Base-by-base conservation (phyloP, 2,113 vertebrate genomes). In the Ornithorhynchus anatinus region DNA sequence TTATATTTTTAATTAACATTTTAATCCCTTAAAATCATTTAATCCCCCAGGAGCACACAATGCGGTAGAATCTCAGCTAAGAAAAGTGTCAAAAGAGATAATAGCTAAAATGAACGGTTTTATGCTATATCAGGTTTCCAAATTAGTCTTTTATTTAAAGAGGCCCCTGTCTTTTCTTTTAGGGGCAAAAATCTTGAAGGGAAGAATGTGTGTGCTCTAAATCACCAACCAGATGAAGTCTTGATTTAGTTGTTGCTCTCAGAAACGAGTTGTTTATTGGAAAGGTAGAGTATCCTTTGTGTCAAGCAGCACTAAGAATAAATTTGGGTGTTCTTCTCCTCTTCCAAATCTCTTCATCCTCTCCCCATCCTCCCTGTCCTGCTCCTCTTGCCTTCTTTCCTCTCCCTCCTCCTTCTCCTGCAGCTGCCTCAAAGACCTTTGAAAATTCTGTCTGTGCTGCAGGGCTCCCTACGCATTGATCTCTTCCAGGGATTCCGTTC, bases 1-100 rank as follows among this genome's bases (percentile, higher is more conserved):
- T 92, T 87, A 82, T 85, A 87, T 81, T 88, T 89, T 92, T 91
- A 92, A 93, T 93, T 92, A 91, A 92, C 75, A 83, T 92, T 91
- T 89, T 88, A 92, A 88, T 90, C 89, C 82, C 89, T 89, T 87
- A 89, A 92, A 89, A 89, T 90, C 82, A 89, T 85, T 89, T 92
- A 92, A 88, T 90, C 75, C 81, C 81, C 20, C 8, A 79, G 79
- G 90, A 89, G 84, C 86, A 89, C 81, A 75, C 88, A 67, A 90
- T 77, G 81, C 64, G 68, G 23, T 75, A 77, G 91, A 90, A 90
- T 86, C 74, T 19, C 84, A 81, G 83, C 77, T 88, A 84, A 90
- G 86, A 87, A 85, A 90, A 92, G 79, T 84, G 83, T 89, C 84
- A 90, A 85, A 80, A 84, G 61, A 87, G 81, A 88, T 89, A 90